phyloP scores from a whole-genome alignment of 2,797 vertebrate species.

The Acanthurus lineatus region DNA sequence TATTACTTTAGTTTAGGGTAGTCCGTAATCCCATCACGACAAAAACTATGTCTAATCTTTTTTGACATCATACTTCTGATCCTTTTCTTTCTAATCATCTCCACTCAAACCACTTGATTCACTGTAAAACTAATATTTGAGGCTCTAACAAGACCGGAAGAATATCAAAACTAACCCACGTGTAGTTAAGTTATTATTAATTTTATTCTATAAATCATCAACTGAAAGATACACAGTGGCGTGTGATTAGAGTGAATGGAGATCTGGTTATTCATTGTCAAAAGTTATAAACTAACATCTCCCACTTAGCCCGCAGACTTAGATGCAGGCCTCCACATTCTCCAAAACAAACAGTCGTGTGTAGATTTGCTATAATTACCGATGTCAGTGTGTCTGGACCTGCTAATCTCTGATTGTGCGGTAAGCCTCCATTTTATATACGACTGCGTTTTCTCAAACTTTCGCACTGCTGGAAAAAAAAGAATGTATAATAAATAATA shows the following conservation, averaged over 20 bases:
- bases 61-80: neutral
- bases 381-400: conserved; percentile 61
- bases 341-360: conserved; percentile 83
- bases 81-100: conserved; percentile 37
- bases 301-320: conserved; percentile 82
- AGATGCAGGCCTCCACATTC: conserved; percentile 80
- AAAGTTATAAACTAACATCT: conserved; percentile 91
- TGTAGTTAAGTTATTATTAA: conserved; percentile 95
- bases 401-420: conserved; percentile 50
- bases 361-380: conserved; percentile 78
- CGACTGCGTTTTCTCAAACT: conserved; percentile 4
- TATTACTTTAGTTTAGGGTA: neutral
- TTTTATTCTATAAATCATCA: conserved; percentile 99
- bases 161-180: conserved; percentile 90
- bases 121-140: conserved; percentile 57
- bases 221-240: conserved; percentile 97
- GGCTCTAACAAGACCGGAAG: conserved; percentile 51
- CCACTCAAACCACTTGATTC: conserved; percentile 14
- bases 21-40: conserved; percentile 5
- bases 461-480: neutral
- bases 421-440: conserved; percentile 41
- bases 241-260: conserved; percentile 92
- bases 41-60: neutral
- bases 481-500: neutral
- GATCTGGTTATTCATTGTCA: conserved; percentile 95